phyloP scores from a whole-genome alignment of 37 sponge, comb jelly and placozoan genomes.

The Cliona cf. orientalis region DNA sequence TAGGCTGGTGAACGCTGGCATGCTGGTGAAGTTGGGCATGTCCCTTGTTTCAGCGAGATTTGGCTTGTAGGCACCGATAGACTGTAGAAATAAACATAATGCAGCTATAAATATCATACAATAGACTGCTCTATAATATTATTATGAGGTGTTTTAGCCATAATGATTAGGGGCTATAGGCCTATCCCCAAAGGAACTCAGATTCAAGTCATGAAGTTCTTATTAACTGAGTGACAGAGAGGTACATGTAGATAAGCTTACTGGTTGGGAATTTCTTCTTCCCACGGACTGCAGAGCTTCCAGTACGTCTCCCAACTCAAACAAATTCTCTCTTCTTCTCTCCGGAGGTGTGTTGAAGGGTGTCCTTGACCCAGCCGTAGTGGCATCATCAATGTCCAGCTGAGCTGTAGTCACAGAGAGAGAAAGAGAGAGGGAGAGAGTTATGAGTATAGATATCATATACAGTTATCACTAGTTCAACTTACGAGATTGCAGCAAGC shows the following conservation, averaged over 20 bases:
- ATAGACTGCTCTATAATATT: too few relatives aligned
- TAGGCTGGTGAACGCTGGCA: background rate
- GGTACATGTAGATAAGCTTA: background rate
- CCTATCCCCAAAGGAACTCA: too few relatives aligned
- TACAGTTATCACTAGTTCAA: background rate
- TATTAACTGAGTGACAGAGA: too few relatives aligned
- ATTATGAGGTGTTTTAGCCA: too few relatives aligned
- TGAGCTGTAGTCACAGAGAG: background rate
- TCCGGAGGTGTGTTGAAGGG: constrained; percentile 42
- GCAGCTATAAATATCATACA: too few relatives aligned
- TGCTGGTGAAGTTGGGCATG: background rate
- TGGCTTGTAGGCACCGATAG: too few relatives aligned
- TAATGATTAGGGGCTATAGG: too few relatives aligned
- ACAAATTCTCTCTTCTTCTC: constrained; percentile 32
- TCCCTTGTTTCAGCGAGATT: too few relatives aligned
- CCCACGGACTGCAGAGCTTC: constrained; percentile 29
- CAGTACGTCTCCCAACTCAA: constrained; percentile 33
- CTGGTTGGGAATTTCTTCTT: constrained; percentile 9
- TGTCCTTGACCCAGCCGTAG: constrained; percentile 17
- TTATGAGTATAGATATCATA: background rate
- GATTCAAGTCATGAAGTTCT: too few relatives aligned
- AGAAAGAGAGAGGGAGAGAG: background rate
- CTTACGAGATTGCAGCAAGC: constrained; percentile 14
- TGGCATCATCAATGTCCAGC: constrained; percentile 6
- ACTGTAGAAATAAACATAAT: too few relatives aligned